phyloP scores from a whole-genome alignment of 2,113 vertebrate genomes.

The Noturus placidus region DNA sequence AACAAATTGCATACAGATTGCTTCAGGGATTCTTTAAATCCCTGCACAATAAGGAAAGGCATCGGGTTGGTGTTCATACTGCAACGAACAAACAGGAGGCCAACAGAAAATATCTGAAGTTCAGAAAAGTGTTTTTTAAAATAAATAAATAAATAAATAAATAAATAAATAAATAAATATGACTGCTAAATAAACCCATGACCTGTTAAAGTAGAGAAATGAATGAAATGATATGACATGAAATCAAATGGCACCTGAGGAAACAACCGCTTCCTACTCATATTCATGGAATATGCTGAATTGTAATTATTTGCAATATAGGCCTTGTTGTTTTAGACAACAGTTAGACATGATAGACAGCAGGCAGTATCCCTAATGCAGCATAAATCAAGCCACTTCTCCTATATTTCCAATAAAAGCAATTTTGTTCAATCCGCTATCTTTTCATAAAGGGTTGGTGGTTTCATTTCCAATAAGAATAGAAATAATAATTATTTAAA shows the following conservation, averaged over 20 bases:
- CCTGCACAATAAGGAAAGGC: slow-evolving; percentile 64
- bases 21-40: slow-evolving; percentile 67
- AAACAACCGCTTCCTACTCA: background rate
- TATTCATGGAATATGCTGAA: background rate
- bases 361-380: background rate
- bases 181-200: background rate
- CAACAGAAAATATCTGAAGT: background rate
- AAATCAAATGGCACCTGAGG: background rate
- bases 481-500: background rate
- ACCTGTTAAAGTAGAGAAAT: background rate
- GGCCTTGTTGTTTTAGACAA: background rate
- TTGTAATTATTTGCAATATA: background rate
- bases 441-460: background rate
- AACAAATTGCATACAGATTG: slow-evolving; percentile 68
- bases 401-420: background rate
- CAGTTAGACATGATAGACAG: slow-evolving; percentile 7
- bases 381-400: background rate
- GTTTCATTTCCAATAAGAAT: background rate
- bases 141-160: too few relatives aligned
- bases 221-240: background rate
- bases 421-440: background rate
- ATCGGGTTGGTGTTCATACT: background rate
- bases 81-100: slow-evolving; percentile 15
- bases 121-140: background rate
- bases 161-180: too few relatives aligned